Percentiles rank a stretch among this genome's conserved stretches.
Evolutionary conservation across 2,888 invertebrate species (phyloP).

Genomic region (Hololepta plana): DNA sequence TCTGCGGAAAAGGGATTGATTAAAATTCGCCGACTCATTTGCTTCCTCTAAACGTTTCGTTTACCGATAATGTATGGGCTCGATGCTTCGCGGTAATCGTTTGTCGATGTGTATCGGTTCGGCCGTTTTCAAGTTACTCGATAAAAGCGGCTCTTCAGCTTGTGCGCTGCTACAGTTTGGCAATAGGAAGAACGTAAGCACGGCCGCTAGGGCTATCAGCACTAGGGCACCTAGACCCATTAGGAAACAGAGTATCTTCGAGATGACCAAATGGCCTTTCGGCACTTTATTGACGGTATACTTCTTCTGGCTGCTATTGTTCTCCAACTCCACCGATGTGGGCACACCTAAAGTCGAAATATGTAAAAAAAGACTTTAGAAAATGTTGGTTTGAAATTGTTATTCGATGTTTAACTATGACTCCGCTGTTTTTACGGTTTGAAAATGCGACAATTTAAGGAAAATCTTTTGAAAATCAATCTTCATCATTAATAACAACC

Average conservation of each 20-base stretch:
- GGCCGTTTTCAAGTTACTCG: conserved; percentile 5
- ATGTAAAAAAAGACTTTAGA: neutral
- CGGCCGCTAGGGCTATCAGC: conserved; percentile 20
- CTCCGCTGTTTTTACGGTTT: no score
- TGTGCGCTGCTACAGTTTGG: no score
- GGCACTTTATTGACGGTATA: conserved; percentile 22
- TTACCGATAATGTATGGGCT: conserved; percentile 22
- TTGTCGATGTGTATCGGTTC: conserved; percentile 11
- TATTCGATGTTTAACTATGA: no score
- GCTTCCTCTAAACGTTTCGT: no score
- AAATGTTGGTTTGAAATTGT: no score
- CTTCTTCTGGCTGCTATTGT: conserved; percentile 23
- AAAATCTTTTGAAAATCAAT: no score
- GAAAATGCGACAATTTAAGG: no score
- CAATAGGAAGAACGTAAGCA: conserved; percentile 23
- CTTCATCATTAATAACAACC: no score
- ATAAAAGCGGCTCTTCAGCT: conserved; percentile 11
- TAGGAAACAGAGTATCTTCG: conserved; percentile 21
- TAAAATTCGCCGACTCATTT: neutral
- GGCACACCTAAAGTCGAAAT: conserved; percentile 22
- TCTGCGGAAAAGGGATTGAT: conserved; percentile 12
- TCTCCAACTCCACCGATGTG: conserved; percentile 22
- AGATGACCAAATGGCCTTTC: conserved; percentile 18
- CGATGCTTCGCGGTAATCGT: conserved; percentile 19
- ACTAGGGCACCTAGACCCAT: conserved; percentile 23